Evolutionary conservation across 2,888 invertebrate species (phyloP).

Genomic region (Trichopoda pennipes): DNA sequence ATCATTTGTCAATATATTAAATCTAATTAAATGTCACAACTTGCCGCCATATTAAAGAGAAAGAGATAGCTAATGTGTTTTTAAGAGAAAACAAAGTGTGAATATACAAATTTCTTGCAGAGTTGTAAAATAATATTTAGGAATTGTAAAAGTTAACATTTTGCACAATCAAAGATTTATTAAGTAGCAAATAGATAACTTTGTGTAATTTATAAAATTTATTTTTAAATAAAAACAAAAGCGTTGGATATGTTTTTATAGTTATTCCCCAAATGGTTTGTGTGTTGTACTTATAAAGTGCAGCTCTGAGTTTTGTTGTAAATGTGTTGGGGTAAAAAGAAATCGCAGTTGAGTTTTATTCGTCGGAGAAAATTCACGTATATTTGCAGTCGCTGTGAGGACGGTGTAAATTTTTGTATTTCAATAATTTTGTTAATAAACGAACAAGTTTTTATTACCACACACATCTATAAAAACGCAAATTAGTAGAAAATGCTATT

Average conservation of each 20-base stretch:
- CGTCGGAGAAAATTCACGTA: conserved; percentile 64
- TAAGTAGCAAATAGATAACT: background rate
- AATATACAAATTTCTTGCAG: conserved; percentile 15
- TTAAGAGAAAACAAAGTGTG: background rate
- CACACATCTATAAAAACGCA: conserved; percentile 16
- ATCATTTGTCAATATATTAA: background rate
- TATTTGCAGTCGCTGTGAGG: conserved; percentile 19
- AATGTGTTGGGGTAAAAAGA: conserved; percentile 50
- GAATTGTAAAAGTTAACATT: background rate
- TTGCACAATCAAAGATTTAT: background rate
- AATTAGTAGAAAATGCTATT: background rate
- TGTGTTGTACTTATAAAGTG: conserved; percentile 5
- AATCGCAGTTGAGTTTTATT: conserved; percentile 65
- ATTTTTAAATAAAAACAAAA: background rate
- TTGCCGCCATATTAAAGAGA: conserved; percentile 52
- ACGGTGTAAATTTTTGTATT: conserved; percentile 53
- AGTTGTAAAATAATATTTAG: conserved; percentile 27
- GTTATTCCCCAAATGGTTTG: background rate
- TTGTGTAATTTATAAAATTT: background rate
- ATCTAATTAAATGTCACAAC: conserved; percentile 9
- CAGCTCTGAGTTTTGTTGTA: conserved; percentile 49
- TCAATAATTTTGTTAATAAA: conserved; percentile 47
- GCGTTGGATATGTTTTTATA: background rate
- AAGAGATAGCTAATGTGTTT: conserved; percentile 18
- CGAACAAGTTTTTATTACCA: conserved; percentile 28